phyloP scores from a whole-genome alignment of 2,113 vertebrate species.

The Dromas ardeola region DNA sequence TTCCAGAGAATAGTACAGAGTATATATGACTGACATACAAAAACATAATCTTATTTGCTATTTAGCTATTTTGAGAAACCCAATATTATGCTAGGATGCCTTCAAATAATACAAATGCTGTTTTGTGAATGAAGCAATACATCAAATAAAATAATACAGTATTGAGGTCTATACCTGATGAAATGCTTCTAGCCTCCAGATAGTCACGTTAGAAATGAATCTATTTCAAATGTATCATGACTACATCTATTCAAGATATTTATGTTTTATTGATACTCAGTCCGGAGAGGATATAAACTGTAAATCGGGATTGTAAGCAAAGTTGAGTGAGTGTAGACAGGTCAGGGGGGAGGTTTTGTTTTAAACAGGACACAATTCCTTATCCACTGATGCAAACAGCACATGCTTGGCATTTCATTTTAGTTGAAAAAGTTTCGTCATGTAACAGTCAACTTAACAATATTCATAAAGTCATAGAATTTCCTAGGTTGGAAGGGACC shows the following conservation, averaged over 20 bases:
- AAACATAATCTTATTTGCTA: slow-evolving; percentile 51
- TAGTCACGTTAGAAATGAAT: neutral
- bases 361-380: neutral
- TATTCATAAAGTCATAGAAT: neutral
- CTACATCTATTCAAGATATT: neutral
- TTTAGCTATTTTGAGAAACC: slow-evolving; percentile 40
- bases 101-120: slow-evolving; percentile 3
- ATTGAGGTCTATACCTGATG: neutral
- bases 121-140: slow-evolving; percentile 21
- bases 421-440: neutral
- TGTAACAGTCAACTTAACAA: neutral
- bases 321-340: neutral
- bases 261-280: neutral
- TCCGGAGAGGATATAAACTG: neutral
- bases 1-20: neutral
- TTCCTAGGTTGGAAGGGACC: no score
- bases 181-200: neutral
- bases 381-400: neutral
- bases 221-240: neutral
- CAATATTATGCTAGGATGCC: neutral
- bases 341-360: neutral
- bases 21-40: neutral
- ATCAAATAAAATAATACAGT: neutral
- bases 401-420: neutral
- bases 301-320: neutral